Percentiles rank a stretch among this genome's conserved stretches.
Conservation (phyloP, 2,888 invertebrate species). For the Elgonia sp. region DNA sequence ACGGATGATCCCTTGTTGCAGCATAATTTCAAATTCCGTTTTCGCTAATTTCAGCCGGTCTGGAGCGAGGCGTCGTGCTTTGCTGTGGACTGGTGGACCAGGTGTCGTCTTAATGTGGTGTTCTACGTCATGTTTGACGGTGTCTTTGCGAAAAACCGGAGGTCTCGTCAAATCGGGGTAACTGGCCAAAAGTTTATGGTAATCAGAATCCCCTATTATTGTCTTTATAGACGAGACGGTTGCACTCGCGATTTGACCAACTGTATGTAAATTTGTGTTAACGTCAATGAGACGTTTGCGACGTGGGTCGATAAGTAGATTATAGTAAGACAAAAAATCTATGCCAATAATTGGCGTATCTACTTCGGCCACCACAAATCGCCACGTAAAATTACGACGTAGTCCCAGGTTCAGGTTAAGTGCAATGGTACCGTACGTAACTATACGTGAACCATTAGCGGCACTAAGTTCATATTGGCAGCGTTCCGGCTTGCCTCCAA, state of each 20-base stretch:
- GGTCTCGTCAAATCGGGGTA: slow-evolving; percentile 46
- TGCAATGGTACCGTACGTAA: neutral
- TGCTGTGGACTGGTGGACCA: slow-evolving; percentile 81
- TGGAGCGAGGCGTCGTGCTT: slow-evolving; percentile 81
- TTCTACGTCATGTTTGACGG: slow-evolving; percentile 40
- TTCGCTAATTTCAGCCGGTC: slow-evolving; percentile 78
- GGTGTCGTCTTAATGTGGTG: slow-evolving; percentile 79
- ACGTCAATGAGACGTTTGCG: neutral
- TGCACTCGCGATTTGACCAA: no score
- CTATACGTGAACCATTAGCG: neutral
- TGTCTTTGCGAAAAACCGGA: slow-evolving; percentile 46
- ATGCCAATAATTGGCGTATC: neutral
- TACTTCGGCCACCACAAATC: slow-evolving; percentile 82
- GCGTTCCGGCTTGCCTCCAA: neutral
- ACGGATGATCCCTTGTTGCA: slow-evolving; percentile 78
- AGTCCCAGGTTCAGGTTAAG: slow-evolving; percentile 78
- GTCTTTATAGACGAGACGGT: neutral
- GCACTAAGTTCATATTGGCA: neutral
- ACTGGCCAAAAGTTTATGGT: neutral
- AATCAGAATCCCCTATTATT: neutral
- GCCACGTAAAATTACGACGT: slow-evolving; percentile 76
- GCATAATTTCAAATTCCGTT: slow-evolving; percentile 80
- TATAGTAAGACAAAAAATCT: neutral
- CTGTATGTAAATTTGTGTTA: neutral
- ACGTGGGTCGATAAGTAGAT: neutral